Evolutionary conservation across 1,140 invertebrate species (phyloP).

Genomic region (Hyles vespertilio): DNA sequence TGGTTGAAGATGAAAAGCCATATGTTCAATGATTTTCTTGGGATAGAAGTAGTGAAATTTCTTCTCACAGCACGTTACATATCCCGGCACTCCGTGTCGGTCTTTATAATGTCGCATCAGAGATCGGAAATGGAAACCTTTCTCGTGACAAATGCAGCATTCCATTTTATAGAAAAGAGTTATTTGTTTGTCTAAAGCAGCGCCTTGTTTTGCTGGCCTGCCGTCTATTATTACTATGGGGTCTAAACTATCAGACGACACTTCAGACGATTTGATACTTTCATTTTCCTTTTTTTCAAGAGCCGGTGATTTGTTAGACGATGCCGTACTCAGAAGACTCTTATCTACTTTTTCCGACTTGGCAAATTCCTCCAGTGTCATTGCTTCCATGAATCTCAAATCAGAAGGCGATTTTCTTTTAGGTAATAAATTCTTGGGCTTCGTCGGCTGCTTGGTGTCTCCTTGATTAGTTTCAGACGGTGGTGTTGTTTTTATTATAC

Average conservation of each 20-base stretch:
- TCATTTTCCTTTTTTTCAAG: slow-evolving; percentile 16
- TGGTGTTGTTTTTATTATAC: slow-evolving; percentile 20
- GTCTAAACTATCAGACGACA: slow-evolving; percentile 39
- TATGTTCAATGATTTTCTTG: slow-evolving; percentile 69
- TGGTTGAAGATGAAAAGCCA: slow-evolving; percentile 65
- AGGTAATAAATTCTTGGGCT: slow-evolving; percentile 17
- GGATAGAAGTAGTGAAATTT: slow-evolving; percentile 70
- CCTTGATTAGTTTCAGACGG: slow-evolving; percentile 36
- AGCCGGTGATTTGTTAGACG: slow-evolving; percentile 21
- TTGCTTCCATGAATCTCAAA: slow-evolving; percentile 57
- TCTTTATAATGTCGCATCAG: slow-evolving; percentile 70
- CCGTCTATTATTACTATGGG: slow-evolving; percentile 57
- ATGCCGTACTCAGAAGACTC: slow-evolving; percentile 37
- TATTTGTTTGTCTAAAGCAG: slow-evolving; percentile 61
- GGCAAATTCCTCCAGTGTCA: slow-evolving; percentile 65
- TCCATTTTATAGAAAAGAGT: slow-evolving; percentile 70
- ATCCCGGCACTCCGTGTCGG: slow-evolving; percentile 64
- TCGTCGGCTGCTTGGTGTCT: slow-evolving; percentile 33
- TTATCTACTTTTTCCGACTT: slow-evolving; percentile 54
- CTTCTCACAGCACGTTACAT: slow-evolving; percentile 64
- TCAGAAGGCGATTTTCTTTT: slow-evolving; percentile 49
- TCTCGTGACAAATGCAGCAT: slow-evolving; percentile 65
- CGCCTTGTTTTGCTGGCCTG: slow-evolving; percentile 56
- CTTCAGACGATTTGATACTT: slow-evolving; percentile 19
- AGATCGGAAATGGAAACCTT: slow-evolving; percentile 55